Evolutionary conservation across 2,888 invertebrate genomes (phyloP).

Genomic region (Cotesia congregata): DNA sequence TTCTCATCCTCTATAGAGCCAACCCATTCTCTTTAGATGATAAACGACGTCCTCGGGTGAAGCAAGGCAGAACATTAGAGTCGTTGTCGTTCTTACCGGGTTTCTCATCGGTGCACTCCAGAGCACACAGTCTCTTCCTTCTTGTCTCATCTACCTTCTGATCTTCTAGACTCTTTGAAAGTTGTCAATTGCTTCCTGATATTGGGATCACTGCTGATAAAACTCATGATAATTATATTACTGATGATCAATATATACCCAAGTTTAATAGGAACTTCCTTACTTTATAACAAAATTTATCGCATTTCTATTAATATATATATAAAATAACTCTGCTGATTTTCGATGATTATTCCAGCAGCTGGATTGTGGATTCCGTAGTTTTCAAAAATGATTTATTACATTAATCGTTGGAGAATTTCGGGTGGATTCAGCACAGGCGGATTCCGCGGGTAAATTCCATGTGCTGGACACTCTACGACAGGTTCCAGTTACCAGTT

Average conservation of each 20-base stretch:
- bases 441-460: constrained; percentile 37
- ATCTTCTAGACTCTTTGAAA: constrained; percentile 13
- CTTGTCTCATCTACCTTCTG: constrained; percentile 35
- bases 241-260: neutral
- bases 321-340: neutral
- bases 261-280: neutral
- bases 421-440: constrained; percentile 5
- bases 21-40: constrained; percentile 54
- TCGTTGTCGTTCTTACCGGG: constrained; percentile 49
- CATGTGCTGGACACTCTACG: constrained; percentile 28
- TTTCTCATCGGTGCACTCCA: constrained; percentile 33
- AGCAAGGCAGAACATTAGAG: constrained; percentile 55
- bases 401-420: constrained; percentile 37
- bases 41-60: constrained; percentile 55
- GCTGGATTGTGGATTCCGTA: constrained; percentile 25
- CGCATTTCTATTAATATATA: neutral
- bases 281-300: neutral
- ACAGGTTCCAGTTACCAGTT: constrained; percentile 15
- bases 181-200: constrained; percentile 22
- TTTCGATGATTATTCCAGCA: neutral
- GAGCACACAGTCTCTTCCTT: constrained; percentile 25
- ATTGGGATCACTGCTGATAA: constrained; percentile 18
- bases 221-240: neutral
- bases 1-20: constrained; percentile 46
- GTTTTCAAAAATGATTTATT: constrained; percentile 35